Conservation (phyloP, 2,113 vertebrate species). For the Sorex fumeus region DNA sequence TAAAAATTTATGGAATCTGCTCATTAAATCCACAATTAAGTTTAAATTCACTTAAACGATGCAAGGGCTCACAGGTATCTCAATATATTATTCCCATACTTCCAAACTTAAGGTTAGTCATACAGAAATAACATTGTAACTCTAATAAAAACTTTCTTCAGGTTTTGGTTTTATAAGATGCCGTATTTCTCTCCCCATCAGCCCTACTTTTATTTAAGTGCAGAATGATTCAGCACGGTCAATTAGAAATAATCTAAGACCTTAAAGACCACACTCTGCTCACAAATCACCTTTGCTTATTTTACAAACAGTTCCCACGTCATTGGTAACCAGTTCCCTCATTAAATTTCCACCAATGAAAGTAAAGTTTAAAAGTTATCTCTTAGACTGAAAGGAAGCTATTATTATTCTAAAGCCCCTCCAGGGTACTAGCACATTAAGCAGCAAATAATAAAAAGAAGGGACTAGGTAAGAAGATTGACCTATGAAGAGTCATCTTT, state of each 20-base stretch:
- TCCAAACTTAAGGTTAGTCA: slow-evolving; percentile 7
- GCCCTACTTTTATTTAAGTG: slow-evolving; percentile 50
- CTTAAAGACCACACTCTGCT: neutral
- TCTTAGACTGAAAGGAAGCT: neutral
- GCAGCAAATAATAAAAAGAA: neutral
- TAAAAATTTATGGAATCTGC: neutral
- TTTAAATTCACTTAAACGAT: neutral
- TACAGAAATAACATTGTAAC: neutral
- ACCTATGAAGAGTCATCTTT: neutral
- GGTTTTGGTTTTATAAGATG: neutral
- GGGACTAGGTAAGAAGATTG: neutral
- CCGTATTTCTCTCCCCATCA: slow-evolving; percentile 30
- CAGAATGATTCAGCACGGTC: slow-evolving; percentile 47
- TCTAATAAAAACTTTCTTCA: neutral
- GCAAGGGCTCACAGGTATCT: neutral
- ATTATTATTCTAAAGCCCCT: slow-evolving; percentile 30
- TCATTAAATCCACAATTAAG: neutral
- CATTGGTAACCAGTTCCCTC: slow-evolving; percentile 51
- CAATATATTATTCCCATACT: slow-evolving; percentile 46
- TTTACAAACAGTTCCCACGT: slow-evolving; percentile 50
- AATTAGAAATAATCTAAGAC: slow-evolving; percentile 69
- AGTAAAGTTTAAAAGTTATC: slow-evolving; percentile 36
- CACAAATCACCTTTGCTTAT: slow-evolving; percentile 54
- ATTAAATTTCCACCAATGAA: slow-evolving; percentile 67
- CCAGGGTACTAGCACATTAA: neutral